Conservation (phyloP, 53 echinoderm and acorn worm genomes). For the Holothuria leucospilota region DNA sequence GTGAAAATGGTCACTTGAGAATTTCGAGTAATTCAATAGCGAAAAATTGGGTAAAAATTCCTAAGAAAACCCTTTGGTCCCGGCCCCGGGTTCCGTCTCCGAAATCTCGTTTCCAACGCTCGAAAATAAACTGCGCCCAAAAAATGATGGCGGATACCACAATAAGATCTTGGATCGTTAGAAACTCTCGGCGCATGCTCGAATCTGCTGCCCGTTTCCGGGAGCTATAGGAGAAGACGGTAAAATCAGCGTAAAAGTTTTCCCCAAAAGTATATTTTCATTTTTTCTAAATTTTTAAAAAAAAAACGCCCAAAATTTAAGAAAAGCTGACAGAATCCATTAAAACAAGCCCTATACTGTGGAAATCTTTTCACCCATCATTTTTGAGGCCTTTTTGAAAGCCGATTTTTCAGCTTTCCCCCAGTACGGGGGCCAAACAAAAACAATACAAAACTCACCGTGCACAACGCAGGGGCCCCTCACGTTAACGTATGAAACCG, state of each 20-base stretch:
- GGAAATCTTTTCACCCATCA: constrained; percentile 17
- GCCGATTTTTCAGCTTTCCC: not conserved
- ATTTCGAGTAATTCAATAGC: constrained; percentile 1
- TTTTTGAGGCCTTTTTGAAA: not conserved
- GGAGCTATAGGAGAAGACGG: constrained; percentile 10
- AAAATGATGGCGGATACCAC: constrained; percentile 12
- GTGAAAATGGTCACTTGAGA: not conserved
- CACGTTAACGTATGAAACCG: not conserved
- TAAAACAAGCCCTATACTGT: constrained; percentile 19
- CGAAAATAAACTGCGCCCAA: too few species aligned
- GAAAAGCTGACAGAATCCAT: constrained; percentile 1
- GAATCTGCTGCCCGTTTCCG: not conserved
- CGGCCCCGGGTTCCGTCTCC: not conserved
- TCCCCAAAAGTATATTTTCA: not conserved
- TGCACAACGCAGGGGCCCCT: not conserved
- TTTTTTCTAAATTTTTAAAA: not conserved
- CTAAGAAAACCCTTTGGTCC: constrained; percentile 19
- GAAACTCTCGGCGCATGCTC: constrained; percentile 13
- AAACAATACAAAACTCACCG: not conserved
- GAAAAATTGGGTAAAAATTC: not conserved
- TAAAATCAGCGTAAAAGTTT: constrained; percentile 10
- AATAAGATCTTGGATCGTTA: not conserved
- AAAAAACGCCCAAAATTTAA: not conserved
- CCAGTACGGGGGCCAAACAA: not conserved
- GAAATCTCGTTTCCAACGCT: not conserved